phyloP scores from a whole-genome alignment of 1,140 invertebrate species.

The Pectinophora gossypiella region DNA sequence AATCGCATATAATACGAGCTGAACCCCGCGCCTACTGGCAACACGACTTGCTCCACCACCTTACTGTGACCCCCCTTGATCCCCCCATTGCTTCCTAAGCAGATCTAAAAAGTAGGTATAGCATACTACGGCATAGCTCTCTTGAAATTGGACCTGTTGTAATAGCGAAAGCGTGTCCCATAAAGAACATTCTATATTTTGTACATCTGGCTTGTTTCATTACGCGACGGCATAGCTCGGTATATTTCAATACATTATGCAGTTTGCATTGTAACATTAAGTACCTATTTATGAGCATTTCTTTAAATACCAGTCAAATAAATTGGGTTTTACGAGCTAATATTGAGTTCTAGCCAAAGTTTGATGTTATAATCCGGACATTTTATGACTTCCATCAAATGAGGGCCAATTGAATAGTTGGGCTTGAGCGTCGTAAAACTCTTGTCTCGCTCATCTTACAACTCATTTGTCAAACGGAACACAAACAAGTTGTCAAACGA shows the following conservation, averaged over 20 bases:
- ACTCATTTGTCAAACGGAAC: slow-evolving; percentile 33
- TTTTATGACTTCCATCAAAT: neutral
- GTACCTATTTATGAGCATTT: no score
- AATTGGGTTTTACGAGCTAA: no score
- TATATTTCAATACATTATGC: slow-evolving; percentile 29
- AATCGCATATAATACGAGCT: slow-evolving; percentile 35
- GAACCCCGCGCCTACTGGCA: slow-evolving; percentile 21
- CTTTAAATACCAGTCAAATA: no score
- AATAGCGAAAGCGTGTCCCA: slow-evolving; percentile 57
- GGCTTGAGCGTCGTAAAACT: slow-evolving; percentile 20
- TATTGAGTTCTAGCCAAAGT: no score
- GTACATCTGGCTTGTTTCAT: slow-evolving; percentile 54
- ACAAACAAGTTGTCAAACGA: slow-evolving; percentile 46
- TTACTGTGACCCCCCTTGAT: slow-evolving; percentile 26
- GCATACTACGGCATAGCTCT: slow-evolving; percentile 30
- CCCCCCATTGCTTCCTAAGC: slow-evolving; percentile 17
- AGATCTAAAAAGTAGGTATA: slow-evolving; percentile 19
- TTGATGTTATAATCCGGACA: no score
- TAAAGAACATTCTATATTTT: slow-evolving; percentile 56
- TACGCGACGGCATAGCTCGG: slow-evolving; percentile 28
- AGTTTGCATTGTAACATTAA: neutral
- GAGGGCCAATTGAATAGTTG: neutral
- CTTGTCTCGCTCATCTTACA: slow-evolving; percentile 25
- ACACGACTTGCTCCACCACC: slow-evolving; percentile 17
- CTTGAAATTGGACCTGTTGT: slow-evolving; percentile 36